phyloP scores from a whole-genome alignment of 2,113 vertebrate species.

The Rhegmatorhina hoffmannsi region DNA sequence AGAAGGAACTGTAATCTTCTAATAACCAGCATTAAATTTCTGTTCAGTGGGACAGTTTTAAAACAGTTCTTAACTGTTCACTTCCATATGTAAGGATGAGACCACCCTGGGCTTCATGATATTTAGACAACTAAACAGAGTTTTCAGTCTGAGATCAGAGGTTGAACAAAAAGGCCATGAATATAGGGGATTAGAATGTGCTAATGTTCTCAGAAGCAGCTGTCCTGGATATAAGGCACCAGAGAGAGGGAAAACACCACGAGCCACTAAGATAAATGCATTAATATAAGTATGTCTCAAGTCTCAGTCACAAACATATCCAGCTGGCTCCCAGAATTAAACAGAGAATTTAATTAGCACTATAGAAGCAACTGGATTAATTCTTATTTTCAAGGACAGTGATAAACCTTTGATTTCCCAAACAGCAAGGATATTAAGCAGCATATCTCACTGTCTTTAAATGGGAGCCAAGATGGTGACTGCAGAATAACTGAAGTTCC shows the following conservation, averaged over 20 bases:
- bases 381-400: conserved; percentile 50
- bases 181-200: neutral
- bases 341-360: conserved; percentile 15
- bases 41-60: neutral
- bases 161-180: neutral
- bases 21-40: neutral
- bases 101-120: neutral
- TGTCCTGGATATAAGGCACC: neutral
- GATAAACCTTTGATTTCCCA: neutral
- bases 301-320: conserved; percentile 4
- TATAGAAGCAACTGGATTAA: conserved; percentile 23
- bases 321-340: conserved; percentile 50
- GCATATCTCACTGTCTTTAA: neutral
- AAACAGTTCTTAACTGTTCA: neutral
- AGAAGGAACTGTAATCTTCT: neutral
- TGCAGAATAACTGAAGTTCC: neutral
- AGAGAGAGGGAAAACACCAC: neutral
- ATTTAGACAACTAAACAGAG: neutral
- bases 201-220: neutral
- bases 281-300: conserved; percentile 17
- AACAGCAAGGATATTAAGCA: neutral
- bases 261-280: neutral
- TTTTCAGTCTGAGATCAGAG: neutral
- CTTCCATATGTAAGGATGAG: neutral
- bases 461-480: neutral